Conservation (phyloP, 2,113 vertebrate genomes). For the Copsychus sechellarum region DNA sequence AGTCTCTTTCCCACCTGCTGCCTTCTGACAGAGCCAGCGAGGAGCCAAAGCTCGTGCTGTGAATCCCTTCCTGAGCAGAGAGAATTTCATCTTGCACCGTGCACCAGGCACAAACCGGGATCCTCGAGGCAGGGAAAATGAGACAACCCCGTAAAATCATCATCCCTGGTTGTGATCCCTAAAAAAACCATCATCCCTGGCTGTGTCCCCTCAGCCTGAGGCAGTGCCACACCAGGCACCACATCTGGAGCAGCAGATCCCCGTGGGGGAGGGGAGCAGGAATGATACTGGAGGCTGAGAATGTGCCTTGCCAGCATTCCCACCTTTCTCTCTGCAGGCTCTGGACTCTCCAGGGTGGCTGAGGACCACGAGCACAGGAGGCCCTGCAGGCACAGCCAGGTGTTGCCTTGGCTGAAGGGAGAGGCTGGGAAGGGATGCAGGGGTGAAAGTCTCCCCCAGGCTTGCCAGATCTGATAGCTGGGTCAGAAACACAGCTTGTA, state of each 20-base stretch:
- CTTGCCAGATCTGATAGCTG: background rate
- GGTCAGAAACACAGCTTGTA: background rate
- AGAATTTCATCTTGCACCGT: accelerated
- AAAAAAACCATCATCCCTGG: no score
- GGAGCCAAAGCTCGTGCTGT: accelerated
- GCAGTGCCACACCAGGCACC: background rate
- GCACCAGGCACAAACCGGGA: background rate
- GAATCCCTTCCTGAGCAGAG: background rate
- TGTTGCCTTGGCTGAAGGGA: background rate
- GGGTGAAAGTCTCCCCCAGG: background rate
- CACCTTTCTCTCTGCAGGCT: background rate
- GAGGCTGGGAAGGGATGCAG: background rate
- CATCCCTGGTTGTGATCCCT: no score
- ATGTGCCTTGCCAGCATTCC: accelerated
- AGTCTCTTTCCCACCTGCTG: background rate
- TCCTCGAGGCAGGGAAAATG: background rate
- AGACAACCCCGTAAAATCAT: background rate
- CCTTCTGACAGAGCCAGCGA: background rate
- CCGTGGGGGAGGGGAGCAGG: accelerated
- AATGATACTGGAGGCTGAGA: background rate
- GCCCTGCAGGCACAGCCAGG: background rate
- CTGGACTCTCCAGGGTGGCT: background rate
- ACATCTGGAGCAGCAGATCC: accelerated
- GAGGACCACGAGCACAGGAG: background rate
- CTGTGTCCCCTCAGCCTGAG: background rate